Evolutionary conservation across 2,888 invertebrate genomes (phyloP).

Genomic region (Drosophila neonasuta): DNA sequence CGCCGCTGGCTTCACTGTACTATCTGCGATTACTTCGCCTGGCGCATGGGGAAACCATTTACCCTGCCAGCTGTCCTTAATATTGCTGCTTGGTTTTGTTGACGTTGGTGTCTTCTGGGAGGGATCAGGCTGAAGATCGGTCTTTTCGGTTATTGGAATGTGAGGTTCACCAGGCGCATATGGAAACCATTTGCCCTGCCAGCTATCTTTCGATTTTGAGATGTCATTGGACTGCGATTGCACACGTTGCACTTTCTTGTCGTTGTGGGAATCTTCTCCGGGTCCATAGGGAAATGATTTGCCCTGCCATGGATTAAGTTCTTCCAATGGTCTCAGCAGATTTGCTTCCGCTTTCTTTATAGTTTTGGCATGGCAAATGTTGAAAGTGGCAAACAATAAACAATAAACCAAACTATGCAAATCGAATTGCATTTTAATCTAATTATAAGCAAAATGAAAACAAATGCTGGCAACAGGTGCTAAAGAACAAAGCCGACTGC

Average conservation of each 20-base stretch:
- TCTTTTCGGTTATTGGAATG: slow-evolving; percentile 11
- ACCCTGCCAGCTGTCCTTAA: slow-evolving; percentile 45
- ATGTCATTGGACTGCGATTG: slow-evolving; percentile 6
- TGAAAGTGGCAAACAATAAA: slow-evolving; percentile 26
- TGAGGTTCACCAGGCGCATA: slow-evolving; percentile 58
- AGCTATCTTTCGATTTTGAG: slow-evolving; percentile 13
- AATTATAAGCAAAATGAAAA: slow-evolving; percentile 42
- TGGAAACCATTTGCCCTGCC: slow-evolving; percentile 74
- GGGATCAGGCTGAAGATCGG: background rate
- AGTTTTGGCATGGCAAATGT: slow-evolving; percentile 47
- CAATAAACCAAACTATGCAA: slow-evolving; percentile 20
- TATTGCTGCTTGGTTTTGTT: background rate
- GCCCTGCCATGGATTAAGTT: slow-evolving; percentile 44
- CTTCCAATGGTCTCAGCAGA: slow-evolving; percentile 33
- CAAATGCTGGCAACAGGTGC: slow-evolving; percentile 42
- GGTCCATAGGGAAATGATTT: slow-evolving; percentile 62
- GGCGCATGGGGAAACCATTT: slow-evolving; percentile 72
- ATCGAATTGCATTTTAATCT: slow-evolving; percentile 43
- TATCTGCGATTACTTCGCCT: slow-evolving; percentile 25
- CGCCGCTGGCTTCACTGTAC: background rate
- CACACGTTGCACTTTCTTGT: slow-evolving; percentile 45
- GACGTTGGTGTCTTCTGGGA: background rate
- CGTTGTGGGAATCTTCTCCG: slow-evolving; percentile 17
- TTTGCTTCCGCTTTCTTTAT: slow-evolving; percentile 78
- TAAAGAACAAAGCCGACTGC: slow-evolving; percentile 52